Percentiles rank a stretch among this genome's conserved stretches.
These are phyloP conservation scores for Amblyjoppa fuscipennis DNA, from an alignment of 2,888 invertebrate genomes.

Conservation along the genomic window DNA sequence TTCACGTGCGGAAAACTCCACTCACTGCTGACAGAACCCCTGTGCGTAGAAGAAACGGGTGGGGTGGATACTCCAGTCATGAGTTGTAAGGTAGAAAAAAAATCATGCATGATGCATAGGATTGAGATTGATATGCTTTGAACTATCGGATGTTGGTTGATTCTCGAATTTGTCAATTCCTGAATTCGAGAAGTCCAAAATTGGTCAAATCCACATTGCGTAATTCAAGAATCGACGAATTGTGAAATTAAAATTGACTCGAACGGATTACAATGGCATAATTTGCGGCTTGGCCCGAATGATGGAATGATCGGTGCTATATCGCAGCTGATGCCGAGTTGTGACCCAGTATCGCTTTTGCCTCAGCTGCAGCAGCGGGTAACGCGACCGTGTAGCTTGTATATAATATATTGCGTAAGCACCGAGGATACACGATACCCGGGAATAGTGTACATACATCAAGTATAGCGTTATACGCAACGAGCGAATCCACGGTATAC, in stretches of 20 bases:
- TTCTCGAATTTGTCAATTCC: too few relatives aligned
- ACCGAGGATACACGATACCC: slow-evolving; percentile 48
- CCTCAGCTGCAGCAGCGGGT: slow-evolving; percentile 35
- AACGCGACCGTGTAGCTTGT: slow-evolving; percentile 11
- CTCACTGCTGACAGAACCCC: too few relatives aligned
- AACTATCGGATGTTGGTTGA: too few relatives aligned
- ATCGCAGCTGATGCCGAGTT: slow-evolving; percentile 33
- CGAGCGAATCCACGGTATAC: slow-evolving; percentile 19
- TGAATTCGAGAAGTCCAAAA: too few relatives aligned
- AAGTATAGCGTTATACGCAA: slow-evolving; percentile 48
- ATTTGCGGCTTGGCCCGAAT: slow-evolving; percentile 31
- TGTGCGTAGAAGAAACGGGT: too few relatives aligned
- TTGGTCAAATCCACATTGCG: too few relatives aligned
- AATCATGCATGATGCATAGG: too few relatives aligned
- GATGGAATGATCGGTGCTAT: slow-evolving; percentile 50
- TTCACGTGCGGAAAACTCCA: too few relatives aligned
- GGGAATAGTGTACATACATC: slow-evolving; percentile 48
- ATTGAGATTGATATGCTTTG: too few relatives aligned
- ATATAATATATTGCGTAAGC: slow-evolving; percentile 60
- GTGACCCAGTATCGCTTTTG: slow-evolving; percentile 49
- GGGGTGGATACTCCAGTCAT: too few relatives aligned
- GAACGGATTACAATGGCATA: slow-evolving; percentile 16
- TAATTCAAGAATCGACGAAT: background rate
- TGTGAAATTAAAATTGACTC: slow-evolving; percentile 1
- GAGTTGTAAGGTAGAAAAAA: too few relatives aligned